Percentiles rank a stretch among this genome's conserved stretches.
Conservation (phyloP, 2,797 vertebrate species). For the Hemibagrus guttatus region DNA sequence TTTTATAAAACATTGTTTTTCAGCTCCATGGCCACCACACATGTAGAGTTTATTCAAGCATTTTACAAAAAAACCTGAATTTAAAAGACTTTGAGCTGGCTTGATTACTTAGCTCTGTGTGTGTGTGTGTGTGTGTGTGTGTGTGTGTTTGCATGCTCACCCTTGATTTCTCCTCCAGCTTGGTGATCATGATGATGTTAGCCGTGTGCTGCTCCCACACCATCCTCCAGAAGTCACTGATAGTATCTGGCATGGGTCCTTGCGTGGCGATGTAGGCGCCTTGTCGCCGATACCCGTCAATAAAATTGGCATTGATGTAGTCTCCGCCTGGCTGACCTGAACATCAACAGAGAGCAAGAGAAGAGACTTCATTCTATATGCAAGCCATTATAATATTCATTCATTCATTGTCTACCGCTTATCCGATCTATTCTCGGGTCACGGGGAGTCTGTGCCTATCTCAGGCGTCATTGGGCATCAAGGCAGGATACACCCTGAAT, state of each 20-base stretch:
- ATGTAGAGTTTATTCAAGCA: background rate
- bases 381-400: background rate
- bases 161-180: conserved; percentile 95
- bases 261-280: conserved; percentile 98
- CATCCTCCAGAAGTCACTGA: conserved; percentile 99
- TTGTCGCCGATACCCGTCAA: conserved; percentile 96
- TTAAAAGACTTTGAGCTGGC: too few relatives aligned
- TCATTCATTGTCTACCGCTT: too few relatives aligned
- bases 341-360: background rate
- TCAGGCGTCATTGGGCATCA: too few relatives aligned
- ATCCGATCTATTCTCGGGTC: too few relatives aligned
- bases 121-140: conserved; percentile 51
- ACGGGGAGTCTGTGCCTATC: too few relatives aligned
- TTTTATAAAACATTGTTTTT: background rate
- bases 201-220: conserved; percentile 89
- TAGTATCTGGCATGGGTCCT: conserved; percentile 93
- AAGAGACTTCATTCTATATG: background rate
- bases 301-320: conserved; percentile 97
- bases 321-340: conserved; percentile 86
- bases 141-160: conserved; percentile 74
- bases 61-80: background rate
- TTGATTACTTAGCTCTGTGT: background rate
- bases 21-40: background rate
- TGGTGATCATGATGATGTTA: conserved; percentile 99
- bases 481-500: too few relatives aligned